Percentiles rank a stretch among this genome's conserved stretches.
Conservation (phyloP, 2,797 vertebrate genomes). For the Tarsius wallacei region DNA sequence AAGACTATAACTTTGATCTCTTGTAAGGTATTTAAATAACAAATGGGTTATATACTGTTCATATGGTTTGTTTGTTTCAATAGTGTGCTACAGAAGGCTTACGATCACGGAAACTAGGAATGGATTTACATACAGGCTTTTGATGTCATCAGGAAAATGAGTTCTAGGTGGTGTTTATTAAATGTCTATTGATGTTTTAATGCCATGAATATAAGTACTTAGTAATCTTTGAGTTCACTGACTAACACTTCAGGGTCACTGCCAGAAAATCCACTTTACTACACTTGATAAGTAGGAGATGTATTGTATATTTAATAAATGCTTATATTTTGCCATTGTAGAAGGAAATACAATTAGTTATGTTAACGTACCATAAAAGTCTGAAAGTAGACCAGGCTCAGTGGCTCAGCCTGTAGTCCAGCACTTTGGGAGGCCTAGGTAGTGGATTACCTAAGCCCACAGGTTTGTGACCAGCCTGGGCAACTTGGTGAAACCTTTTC, state of each 20-base stretch:
- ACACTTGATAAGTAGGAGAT: neutral
- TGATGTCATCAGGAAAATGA: neutral
- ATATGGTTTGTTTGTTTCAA: constrained; percentile 43
- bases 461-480: too few species aligned
- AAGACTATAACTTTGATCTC: neutral
- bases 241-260: neutral
- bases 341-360: neutral
- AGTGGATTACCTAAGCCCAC: too few species aligned
- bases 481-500: too few species aligned
- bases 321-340: neutral
- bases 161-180: neutral
- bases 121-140: neutral
- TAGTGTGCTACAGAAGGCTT: neutral
- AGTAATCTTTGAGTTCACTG: neutral
- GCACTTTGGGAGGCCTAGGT: too few species aligned
- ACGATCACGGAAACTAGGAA: neutral
- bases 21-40: constrained; percentile 2
- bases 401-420: too few species aligned
- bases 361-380: neutral
- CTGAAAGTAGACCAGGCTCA: too few species aligned
- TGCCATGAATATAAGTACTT: neutral
- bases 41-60: neutral
- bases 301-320: neutral
- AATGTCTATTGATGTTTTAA: neutral
- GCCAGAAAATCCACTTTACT: neutral